Base-by-base conservation (phyloP, 2,113 vertebrate genomes). In the Takifugu bimaculatus region DNA sequence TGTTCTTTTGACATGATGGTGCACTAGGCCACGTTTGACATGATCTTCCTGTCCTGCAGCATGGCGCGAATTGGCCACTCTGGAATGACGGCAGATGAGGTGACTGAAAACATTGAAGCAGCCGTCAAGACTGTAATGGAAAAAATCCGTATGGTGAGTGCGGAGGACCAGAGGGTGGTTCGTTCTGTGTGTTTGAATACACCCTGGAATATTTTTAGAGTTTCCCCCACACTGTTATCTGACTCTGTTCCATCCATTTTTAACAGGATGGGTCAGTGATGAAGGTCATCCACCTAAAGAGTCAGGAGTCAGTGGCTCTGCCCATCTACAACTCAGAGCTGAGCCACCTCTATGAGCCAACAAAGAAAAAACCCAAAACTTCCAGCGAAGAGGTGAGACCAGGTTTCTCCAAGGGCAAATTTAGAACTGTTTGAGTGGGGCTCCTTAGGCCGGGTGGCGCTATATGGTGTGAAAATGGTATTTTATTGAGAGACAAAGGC, bases 231-330 rank as follows among this genome's bases (percentile, higher is more conserved):
- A 4, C 4, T n/a, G 13, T 48, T n/a, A 6, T n/a, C n/a, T 25
- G n/a, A n/a, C 48, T 9, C 48, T n/a, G n/a, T 7, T 10, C n/a
- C 48, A 9, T 15, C 57, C 14, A 3, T 43, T 63, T 1, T 63
- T 56, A 57, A 12, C 85, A 96, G 93, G 91, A 90, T 54, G 93
- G 91, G 78, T 89, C 83, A 5, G 83, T 89, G 44, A 78, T 97
- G 0, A 97, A 96, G 83, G 11, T 94, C 43, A 89, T 97, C 83
- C 95, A 97, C 54, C 32, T 97, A 26, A 97, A 96, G 88, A 95
- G 91, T 26, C 68, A 82, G 10, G 84, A 78, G 0, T 96, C 95
- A 0, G 89, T 92, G 55, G 90, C 94, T 0, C 88, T 97, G 74
- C 94, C 95, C 1, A 75, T 96, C 82, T 96, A 88, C 82, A 92